These are phyloP conservation scores for Papilio helenus DNA, from an alignment of 1,140 invertebrate genomes.

Conservation along the genomic window DNA sequence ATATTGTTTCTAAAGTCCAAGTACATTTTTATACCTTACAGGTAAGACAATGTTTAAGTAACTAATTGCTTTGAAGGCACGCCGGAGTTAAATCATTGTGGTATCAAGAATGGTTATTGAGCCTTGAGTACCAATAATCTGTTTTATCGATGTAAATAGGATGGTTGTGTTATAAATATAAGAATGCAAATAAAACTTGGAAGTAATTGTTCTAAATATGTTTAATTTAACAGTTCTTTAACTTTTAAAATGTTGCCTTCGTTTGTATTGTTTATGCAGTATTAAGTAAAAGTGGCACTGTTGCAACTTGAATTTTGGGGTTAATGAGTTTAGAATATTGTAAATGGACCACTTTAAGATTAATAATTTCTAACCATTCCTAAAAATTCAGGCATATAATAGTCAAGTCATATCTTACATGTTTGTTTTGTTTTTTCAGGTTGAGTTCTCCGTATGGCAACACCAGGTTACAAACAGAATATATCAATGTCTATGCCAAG, in stretches of 20 bases:
- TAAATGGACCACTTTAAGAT: too few species aligned
- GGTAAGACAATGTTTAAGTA: background rate
- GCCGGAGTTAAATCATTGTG: background rate
- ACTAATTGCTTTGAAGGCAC: background rate
- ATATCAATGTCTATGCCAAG: constrained; percentile 86
- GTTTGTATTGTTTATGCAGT: too few species aligned
- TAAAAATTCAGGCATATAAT: too few species aligned
- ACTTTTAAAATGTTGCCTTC: too few species aligned
- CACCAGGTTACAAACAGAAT: constrained; percentile 89
- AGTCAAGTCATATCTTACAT: too few species aligned
- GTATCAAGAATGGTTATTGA: background rate
- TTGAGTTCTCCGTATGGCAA: constrained; percentile 83
- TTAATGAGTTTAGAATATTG: too few species aligned
- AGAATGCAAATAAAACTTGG: too few species aligned
- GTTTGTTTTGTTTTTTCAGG: constrained; percentile 45
- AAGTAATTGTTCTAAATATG: background rate
- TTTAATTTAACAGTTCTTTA: too few species aligned
- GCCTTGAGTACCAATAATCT: background rate
- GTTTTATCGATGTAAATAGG: background rate
- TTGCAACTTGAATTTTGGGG: too few species aligned
- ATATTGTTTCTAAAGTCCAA: background rate
- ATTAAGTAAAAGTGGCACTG: too few species aligned
- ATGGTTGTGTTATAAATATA: too few species aligned
- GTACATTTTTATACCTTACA: constrained; percentile 1
- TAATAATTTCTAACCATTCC: too few species aligned